Evolutionary conservation across 2,113 vertebrate genomes (phyloP).

Genomic region (Meriones unguiculatus): DNA sequence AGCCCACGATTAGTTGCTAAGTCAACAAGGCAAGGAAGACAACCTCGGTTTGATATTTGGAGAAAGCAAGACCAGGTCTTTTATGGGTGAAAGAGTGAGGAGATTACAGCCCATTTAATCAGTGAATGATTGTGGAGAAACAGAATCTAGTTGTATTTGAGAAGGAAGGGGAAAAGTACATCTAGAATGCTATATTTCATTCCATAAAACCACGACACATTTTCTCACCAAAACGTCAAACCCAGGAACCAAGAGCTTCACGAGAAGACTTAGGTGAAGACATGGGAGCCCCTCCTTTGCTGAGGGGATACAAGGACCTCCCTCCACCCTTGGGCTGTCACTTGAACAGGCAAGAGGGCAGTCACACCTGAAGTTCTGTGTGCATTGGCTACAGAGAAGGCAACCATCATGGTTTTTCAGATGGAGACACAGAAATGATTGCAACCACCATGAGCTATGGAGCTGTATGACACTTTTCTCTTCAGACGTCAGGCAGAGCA

Average conservation of each 20-base stretch:
- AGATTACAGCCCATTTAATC: not conserved
- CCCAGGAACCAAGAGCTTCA: constrained; percentile 65
- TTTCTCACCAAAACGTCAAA: constrained; percentile 72
- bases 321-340: not conserved
- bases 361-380: not conserved
- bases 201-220: constrained; percentile 65
- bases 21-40: not conserved
- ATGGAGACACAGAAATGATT: not conserved
- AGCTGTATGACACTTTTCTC: not conserved
- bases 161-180: not conserved
- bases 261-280: constrained; percentile 48
- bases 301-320: constrained; percentile 45
- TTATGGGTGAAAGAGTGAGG: not conserved
- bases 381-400: not conserved
- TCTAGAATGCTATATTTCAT: not conserved
- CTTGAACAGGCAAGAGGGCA: constrained; percentile 6
- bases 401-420: not conserved
- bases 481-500: not conserved
- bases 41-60: not conserved
- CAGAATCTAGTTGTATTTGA: not conserved
- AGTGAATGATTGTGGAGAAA: not conserved
- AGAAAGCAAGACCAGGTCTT: constrained; percentile 8
- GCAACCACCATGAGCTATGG: not conserved
- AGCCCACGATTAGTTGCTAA: not conserved
- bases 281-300: constrained; percentile 43